Percentiles rank a stretch among this genome's conserved stretches.
Evolutionary conservation across 2,797 vertebrate genomes (phyloP).

Genomic region (Rhyacichthys aspro): DNA sequence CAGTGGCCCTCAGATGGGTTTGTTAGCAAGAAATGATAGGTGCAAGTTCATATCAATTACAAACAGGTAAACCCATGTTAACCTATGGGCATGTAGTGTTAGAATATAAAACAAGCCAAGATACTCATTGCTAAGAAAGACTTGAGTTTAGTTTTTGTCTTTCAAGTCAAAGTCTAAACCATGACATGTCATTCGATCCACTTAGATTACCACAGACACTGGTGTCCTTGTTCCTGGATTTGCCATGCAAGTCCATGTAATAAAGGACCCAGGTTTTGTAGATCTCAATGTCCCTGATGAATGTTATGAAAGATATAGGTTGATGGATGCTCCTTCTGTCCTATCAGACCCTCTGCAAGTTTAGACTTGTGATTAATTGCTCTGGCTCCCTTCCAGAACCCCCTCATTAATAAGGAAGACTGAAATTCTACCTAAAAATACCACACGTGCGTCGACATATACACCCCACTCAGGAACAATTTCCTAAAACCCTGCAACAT

Average conservation of each 20-base stretch:
- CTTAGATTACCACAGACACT: conserved; percentile 18
- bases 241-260: conserved; percentile 5
- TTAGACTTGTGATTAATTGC: conserved; percentile 59
- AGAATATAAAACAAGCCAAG: conserved; percentile 2
- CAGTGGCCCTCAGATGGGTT: too few species aligned
- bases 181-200: conserved; percentile 13
- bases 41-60: too few species aligned
- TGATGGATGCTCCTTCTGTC: conserved; percentile 53
- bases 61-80: too few species aligned
- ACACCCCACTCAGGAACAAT: conserved; percentile 15
- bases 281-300: conserved; percentile 33
- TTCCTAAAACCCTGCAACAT: conserved; percentile 11
- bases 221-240: conserved; percentile 11
- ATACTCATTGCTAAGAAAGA: background rate
- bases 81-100: conserved; percentile 2
- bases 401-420: conserved; percentile 62
- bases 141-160: conserved; percentile 10
- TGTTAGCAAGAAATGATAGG: too few species aligned
- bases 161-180: conserved; percentile 1
- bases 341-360: conserved; percentile 43
- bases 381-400: conserved; percentile 37
- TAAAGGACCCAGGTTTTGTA: conserved; percentile 10
- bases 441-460: conserved; percentile 25
- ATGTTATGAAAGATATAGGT: conserved; percentile 57
- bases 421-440: conserved; percentile 54